Evolutionary conservation across 2,113 vertebrate genomes (phyloP), one percentile per base, ranked within the genome.

Genomic region (Solenodon paradoxus): DNA sequence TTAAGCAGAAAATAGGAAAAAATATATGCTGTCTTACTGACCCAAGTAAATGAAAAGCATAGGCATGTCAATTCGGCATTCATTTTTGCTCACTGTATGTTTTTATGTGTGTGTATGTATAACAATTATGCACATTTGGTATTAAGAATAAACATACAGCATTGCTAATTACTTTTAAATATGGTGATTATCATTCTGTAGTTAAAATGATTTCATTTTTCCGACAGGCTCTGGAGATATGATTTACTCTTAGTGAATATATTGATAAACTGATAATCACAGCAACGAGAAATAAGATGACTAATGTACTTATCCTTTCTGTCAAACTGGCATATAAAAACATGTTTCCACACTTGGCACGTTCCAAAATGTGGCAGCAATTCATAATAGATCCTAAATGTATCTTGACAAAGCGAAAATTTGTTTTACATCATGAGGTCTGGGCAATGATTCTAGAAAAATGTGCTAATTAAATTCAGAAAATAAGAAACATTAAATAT

Each of bases 341-440:
- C 72, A 59, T 63, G 42, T 69, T 93, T 88, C 63, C 9, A 79
- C 22, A 75, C 45, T 88, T 89, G 61, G 72, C 72, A n/a, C 77
- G 75, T 94, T 79, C 85, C 68, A 92, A 94, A 95, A 84, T 53
- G 11, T 79, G 82, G 66, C 78, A 92, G 32, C 22, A 59, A n/a
- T 80, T 84, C 75, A 78, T 80, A 92, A 92, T 24, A 90, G 83
- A 88, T 72, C 72, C 42, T 92, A 89, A 96, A 82, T 95, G 45
- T 81, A 85, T 91, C 96, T 80, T 89, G 69, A 96, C 82, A 94
- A 88, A 96, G 90, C 94, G 68, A 88, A 95, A 92, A 90, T 95
- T 91, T 97, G 49, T 95, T 97, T 95, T 95, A 96, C 35, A 93
- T 96, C 88, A 97, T 86, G 53, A 96, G 26, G 95, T 97, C 74